A percentile compares a stretch with the other conserved stretches of the same genome.
Evolutionary conservation across 2,797 vertebrate species (phyloP).

Genomic region (Gila robusta): DNA sequence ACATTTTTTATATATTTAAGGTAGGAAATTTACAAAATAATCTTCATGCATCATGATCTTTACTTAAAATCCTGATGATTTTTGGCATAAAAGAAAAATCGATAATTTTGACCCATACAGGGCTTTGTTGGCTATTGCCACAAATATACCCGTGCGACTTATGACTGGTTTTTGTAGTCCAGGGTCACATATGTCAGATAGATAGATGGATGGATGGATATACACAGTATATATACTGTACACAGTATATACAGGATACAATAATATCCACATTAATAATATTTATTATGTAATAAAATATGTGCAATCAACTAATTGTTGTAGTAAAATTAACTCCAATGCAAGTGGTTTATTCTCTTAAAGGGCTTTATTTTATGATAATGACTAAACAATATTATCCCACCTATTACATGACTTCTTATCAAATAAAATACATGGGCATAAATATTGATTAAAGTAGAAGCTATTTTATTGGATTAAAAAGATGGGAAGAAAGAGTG

Average conservation of each 20-base stretch:
- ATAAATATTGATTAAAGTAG: background rate
- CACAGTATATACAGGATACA: background rate
- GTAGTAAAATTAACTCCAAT: background rate
- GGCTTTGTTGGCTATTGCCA: no score
- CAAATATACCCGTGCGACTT: no score
- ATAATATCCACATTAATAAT: background rate
- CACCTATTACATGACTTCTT: background rate
- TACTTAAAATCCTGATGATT: no score
- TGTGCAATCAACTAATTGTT: background rate
- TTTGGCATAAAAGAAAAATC: no score
- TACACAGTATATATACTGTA: background rate
- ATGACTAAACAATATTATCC: background rate
- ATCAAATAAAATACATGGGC: background rate
- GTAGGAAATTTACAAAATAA: no score
- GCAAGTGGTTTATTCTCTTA: background rate
- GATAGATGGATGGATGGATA: background rate
- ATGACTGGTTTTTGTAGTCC: no score
- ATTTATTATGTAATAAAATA: background rate
- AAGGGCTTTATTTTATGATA: background rate
- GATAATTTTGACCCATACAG: no score
- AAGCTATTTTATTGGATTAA: background rate
- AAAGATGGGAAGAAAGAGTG: background rate
- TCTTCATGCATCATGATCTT: no score
- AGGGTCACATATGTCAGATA: background rate
- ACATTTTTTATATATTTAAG: no score